These are phyloP conservation scores for Stenodema calcarata DNA, from an alignment of 2,888 invertebrate species.

Conservation along the genomic window DNA sequence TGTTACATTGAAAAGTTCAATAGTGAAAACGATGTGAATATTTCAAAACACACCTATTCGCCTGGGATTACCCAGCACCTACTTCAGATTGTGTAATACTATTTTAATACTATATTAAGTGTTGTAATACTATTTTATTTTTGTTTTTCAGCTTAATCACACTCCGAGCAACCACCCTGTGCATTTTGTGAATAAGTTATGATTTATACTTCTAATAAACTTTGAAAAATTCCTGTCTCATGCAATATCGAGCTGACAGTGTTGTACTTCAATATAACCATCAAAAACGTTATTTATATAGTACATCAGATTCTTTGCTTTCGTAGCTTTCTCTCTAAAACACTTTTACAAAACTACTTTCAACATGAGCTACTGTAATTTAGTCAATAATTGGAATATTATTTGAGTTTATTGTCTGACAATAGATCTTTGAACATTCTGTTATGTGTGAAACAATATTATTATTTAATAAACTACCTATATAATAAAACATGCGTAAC, in stretches of 20 bases:
- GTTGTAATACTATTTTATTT: neutral
- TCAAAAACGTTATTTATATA: neutral
- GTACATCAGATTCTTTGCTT: neutral
- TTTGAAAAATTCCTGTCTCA: neutral
- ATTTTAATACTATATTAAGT: too few relatives aligned
- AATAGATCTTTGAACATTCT: neutral
- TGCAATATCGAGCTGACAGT: neutral
- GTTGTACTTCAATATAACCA: neutral
- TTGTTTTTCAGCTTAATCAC: neutral
- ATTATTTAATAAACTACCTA: neutral
- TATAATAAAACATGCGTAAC: neutral
- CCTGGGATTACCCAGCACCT: too few relatives aligned
- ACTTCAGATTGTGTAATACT: too few relatives aligned
- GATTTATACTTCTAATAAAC: neutral
- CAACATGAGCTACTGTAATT: neutral
- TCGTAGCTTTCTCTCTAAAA: neutral
- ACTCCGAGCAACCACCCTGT: neutral
- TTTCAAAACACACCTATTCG: too few relatives aligned
- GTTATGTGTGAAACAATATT: neutral
- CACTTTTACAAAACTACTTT: neutral
- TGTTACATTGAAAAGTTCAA: too few relatives aligned
- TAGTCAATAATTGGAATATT: neutral
- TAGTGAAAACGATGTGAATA: too few relatives aligned
- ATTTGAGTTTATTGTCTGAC: neutral
- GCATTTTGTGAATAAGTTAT: slow-evolving; percentile 6